phyloP scores from a whole-genome alignment of 2,888 invertebrate species.

The Trichogramma dendrolimi region DNA sequence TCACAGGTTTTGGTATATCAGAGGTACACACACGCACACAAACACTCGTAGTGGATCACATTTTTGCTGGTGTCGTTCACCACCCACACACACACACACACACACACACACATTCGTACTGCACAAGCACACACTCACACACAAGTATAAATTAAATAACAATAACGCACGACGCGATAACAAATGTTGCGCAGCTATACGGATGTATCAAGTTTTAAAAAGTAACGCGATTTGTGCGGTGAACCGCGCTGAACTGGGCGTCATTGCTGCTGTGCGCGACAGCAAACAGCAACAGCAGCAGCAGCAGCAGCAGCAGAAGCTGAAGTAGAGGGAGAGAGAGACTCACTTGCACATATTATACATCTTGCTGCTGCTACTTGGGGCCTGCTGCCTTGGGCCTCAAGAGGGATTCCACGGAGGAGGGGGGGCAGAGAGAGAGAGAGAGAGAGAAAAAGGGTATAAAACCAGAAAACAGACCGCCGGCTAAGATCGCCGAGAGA shows the following conservation, averaged over 20 bases:
- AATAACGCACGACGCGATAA: background rate
- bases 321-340: background rate
- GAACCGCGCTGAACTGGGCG: slow-evolving; percentile 47
- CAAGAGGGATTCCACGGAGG: background rate
- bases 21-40: background rate
- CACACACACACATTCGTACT: background rate
- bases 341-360: background rate
- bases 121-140: background rate
- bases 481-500: slow-evolving; percentile 1
- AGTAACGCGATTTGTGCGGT: slow-evolving; percentile 34
- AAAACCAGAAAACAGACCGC: slow-evolving; percentile 10
- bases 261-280: slow-evolving; percentile 45
- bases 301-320: slow-evolving; percentile 14
- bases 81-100: background rate
- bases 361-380: background rate
- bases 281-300: slow-evolving; percentile 3
- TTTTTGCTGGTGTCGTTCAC: background rate
- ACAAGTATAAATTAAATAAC: background rate
- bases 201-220: background rate
- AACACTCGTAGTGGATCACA: background rate
- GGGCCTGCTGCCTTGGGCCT: slow-evolving; percentile 1
- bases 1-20: background rate
- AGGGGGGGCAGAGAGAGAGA: background rate
- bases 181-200: no score
- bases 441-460: slow-evolving; percentile 1